Conservation (phyloP, 2,113 vertebrate genomes). For the Castor canadensis region DNA sequence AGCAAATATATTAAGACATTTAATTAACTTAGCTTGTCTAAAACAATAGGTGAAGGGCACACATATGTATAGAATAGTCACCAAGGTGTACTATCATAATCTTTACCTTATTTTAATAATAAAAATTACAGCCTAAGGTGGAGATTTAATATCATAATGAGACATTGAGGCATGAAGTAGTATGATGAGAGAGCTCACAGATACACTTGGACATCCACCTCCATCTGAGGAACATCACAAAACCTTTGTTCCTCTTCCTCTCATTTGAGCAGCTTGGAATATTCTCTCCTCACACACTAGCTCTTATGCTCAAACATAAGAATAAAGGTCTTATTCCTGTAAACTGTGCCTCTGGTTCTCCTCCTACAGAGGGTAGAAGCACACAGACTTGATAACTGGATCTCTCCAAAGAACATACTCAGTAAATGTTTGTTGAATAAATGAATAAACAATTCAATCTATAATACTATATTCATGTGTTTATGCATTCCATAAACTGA, state of each 20-base stretch:
- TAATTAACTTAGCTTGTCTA: not conserved
- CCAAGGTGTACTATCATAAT: not conserved
- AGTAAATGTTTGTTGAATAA: not conserved
- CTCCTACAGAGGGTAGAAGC: not conserved
- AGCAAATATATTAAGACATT: not conserved
- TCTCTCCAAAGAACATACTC: not conserved
- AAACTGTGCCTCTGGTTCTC: too few relatives aligned
- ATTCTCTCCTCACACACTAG: not conserved
- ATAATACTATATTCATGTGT: not conserved
- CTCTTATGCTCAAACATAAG: not conserved
- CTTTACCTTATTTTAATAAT: not conserved
- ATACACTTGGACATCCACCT: not conserved
- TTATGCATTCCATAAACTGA: not conserved
- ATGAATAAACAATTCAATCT: not conserved
- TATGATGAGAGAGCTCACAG: not conserved
- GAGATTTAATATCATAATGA: not conserved
- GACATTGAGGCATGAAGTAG: not conserved
- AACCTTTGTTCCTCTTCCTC: not conserved
- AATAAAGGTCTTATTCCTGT: not conserved
- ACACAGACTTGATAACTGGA: not conserved
- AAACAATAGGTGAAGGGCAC: not conserved
- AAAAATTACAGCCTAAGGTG: not conserved
- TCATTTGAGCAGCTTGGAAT: not conserved
- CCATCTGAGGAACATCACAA: not conserved
- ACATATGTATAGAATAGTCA: not conserved